These are phyloP conservation scores for Odontamblyopus rebecca DNA, from an alignment of 2,797 vertebrate genomes.

Conservation along the genomic window DNA sequence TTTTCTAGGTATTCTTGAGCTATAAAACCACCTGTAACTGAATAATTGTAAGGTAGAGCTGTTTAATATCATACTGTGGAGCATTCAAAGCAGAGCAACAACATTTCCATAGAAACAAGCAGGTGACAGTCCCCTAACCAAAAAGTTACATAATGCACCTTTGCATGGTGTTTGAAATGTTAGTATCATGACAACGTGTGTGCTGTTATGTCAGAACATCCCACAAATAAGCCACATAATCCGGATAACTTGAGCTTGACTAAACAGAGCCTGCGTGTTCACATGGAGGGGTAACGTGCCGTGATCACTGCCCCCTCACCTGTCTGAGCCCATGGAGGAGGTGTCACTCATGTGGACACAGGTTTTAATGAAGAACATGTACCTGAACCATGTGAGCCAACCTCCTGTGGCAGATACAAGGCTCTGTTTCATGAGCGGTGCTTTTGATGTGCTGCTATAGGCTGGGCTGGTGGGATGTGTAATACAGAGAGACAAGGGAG, in stretches of 20 bases:
- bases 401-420: background rate
- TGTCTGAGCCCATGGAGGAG: background rate
- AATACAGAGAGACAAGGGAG: too few relatives aligned
- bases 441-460: background rate
- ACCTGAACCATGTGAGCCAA: background rate
- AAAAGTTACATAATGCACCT: too few relatives aligned
- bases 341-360: background rate
- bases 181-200: too few relatives aligned
- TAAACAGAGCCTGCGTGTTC: background rate
- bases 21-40: too few relatives aligned
- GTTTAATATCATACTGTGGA: too few relatives aligned
- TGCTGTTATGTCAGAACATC: background rate
- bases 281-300: background rate
- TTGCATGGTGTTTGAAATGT: too few relatives aligned
- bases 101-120: too few relatives aligned
- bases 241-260: background rate
- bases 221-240: background rate
- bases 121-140: too few relatives aligned
- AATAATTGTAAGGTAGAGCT: too few relatives aligned
- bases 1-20: too few relatives aligned
- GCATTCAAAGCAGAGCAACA: too few relatives aligned
- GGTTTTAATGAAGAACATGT: constrained; percentile 5
- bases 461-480: background rate
- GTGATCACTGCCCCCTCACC: background rate
- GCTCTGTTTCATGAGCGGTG: constrained; percentile 2